Conservation (phyloP, 2,888 invertebrate species). For the Oegoconia quadripuncta region DNA sequence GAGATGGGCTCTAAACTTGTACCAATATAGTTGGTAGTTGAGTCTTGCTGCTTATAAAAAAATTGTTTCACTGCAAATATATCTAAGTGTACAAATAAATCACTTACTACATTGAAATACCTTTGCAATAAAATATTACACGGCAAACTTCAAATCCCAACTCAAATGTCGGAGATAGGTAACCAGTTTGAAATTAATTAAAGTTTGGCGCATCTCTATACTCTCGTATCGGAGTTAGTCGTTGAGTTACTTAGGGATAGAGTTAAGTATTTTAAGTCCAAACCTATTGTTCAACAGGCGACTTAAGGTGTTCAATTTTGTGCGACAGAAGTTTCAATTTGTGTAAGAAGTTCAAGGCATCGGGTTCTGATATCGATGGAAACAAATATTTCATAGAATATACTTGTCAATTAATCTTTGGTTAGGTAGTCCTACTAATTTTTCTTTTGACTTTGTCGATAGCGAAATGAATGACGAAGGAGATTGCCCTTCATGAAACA, state of each 20-base stretch:
- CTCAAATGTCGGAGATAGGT: not conserved
- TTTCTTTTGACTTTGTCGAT: too few relatives aligned
- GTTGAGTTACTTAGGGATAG: conserved; percentile 44
- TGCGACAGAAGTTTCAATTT: conserved; percentile 32
- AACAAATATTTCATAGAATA: too few relatives aligned
- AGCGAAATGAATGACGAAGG: too few relatives aligned
- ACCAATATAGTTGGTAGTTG: too few relatives aligned
- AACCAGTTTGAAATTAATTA: conserved; percentile 49
- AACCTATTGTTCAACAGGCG: conserved; percentile 49
- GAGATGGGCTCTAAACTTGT: too few relatives aligned
- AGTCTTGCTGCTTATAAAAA: too few relatives aligned
- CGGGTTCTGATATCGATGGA: conserved; percentile 6
- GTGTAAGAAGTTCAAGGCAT: conserved; percentile 33
- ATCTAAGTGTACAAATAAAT: too few relatives aligned
- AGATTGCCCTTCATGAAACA: too few relatives aligned
- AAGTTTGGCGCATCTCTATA: conserved; percentile 37
- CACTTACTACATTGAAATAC: too few relatives aligned
- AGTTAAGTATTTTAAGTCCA: conserved; percentile 43
- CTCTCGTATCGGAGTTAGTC: conserved; percentile 39
- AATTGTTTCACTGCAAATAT: too few relatives aligned
- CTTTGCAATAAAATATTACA: not conserved
- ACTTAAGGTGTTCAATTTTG: conserved; percentile 43
- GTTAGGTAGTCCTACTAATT: too few relatives aligned
- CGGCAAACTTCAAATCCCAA: not conserved
- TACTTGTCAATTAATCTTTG: too few relatives aligned